Evolutionary conservation across 2,113 vertebrate species (phyloP).

Genomic region (Campylomormyrus tamandua): DNA sequence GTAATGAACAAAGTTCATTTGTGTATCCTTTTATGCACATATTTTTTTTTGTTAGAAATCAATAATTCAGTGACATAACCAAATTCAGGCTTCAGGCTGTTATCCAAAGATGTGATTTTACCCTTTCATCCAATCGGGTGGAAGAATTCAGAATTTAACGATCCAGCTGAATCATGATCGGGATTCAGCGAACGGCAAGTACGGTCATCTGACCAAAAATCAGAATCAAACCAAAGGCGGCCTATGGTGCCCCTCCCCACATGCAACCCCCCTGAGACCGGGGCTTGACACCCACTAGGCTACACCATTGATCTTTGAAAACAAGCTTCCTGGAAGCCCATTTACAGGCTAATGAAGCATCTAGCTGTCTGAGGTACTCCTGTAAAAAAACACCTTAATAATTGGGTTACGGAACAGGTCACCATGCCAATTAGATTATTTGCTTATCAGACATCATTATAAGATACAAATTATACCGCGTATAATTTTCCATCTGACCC

Average conservation of each 20-base stretch:
- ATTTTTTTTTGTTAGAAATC: not conserved
- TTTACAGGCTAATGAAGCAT: not conserved
- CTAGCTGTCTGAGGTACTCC: not conserved
- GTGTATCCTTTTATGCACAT: not conserved
- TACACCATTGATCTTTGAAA: not conserved
- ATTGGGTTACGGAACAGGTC: not conserved
- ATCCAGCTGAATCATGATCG: not conserved
- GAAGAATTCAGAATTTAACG: not conserved
- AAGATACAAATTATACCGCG: not conserved
- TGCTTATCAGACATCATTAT: slow-evolving; percentile 15
- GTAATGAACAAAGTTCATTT: not conserved
- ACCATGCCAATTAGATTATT: slow-evolving; percentile 3
- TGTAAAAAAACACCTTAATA: not conserved
- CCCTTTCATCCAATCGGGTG: not conserved
- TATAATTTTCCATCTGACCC: slow-evolving; percentile 8
- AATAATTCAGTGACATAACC: not conserved
- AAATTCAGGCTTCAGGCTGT: not conserved
- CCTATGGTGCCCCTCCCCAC: not conserved
- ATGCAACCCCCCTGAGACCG: not conserved
- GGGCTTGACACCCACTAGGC: not conserved
- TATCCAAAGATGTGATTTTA: not conserved
- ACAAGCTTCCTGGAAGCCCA: not conserved
- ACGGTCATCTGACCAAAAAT: not conserved
- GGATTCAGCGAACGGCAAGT: not conserved
- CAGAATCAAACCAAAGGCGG: not conserved